Conservation (phyloP, 2,113 vertebrate species). For the Phrynosoma blainvillii region DNA sequence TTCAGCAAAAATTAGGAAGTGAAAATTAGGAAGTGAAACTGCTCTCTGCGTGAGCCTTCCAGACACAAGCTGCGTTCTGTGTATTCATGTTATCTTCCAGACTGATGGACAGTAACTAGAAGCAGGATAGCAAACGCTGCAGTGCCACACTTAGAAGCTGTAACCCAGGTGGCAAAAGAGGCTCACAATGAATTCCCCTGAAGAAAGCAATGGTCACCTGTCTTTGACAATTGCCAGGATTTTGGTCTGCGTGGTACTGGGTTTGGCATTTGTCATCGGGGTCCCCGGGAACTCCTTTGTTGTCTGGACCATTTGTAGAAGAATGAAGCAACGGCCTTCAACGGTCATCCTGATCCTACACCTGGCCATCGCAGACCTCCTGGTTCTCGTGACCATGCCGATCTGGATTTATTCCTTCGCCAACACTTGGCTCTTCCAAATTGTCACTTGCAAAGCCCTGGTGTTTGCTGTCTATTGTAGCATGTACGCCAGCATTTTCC, state of each 20-base stretch:
- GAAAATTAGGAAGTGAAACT: slow-evolving; percentile 41
- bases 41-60: rapidly evolving
- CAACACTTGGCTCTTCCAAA: slow-evolving; percentile 67
- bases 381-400: slow-evolving; percentile 73
- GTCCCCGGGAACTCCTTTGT: slow-evolving; percentile 73
- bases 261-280: slow-evolving; percentile 70
- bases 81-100: background rate
- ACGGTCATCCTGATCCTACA: slow-evolving; percentile 76
- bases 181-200: slow-evolving; percentile 48
- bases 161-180: no score
- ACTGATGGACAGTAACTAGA: background rate
- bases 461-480: slow-evolving; percentile 72
- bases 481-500: slow-evolving; percentile 76
- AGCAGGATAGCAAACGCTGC: background rate
- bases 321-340: slow-evolving; percentile 66
- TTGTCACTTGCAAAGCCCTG: slow-evolving; percentile 65
- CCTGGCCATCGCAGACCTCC: slow-evolving; percentile 75
- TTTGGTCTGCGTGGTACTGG: slow-evolving; percentile 57
- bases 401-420: slow-evolving; percentile 77
- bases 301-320: slow-evolving; percentile 66
- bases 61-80: background rate
- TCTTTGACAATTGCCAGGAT: slow-evolving; percentile 33
- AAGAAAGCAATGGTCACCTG: slow-evolving; percentile 3
- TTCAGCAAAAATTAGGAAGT: slow-evolving; percentile 39
- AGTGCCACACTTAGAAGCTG: background rate